Evolutionary conservation across 2,113 vertebrate species (phyloP), one percentile per base, ranked within the genome.

Genomic region (Trogon melanurus): DNA sequence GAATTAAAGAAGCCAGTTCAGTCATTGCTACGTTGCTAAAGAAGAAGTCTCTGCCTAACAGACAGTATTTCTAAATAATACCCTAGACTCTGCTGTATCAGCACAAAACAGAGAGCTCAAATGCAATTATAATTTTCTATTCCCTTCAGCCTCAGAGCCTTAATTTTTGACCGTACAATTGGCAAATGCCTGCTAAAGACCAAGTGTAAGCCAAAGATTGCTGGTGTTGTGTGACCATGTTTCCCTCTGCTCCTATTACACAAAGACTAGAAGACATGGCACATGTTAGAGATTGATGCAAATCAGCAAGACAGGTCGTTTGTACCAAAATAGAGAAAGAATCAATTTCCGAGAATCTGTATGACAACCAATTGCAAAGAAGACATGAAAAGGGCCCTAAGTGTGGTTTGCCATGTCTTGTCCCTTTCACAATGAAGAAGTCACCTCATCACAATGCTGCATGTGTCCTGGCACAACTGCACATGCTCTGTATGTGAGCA

Each of bases 21-120:
- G 53, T 65, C 72, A 86, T 53, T 4, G 14, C 0, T 10, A 57
- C 58, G 50, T 6, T 5, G 4, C 48, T 29, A 73, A 89, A 82
- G 74, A 26, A 65, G 54, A 95, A 85, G 30, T 32, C 30, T 85
- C n/a, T 88, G 69, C 36, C 27, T 91, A 88, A 90, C 11, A 27
- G 15, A 86, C 76, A 92, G 21, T 56, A 91, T 79, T 86, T 65
- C 74, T 72, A 93, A 95, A 89, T 92, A 87, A 93, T 27, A 84
- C 36, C n/a, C 50, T 80, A 51, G 23, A 13, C 72, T 48, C 57
- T 86, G 90, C 69, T 95, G 79, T 12, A 92, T 82, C 85, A 95
- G 76, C 57, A 95, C 61, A 94, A 60, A 84, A 57, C 5, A 0
- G 3, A 71, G 60, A 86, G 23, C 26, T 74, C 38, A 78, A 90